Evolutionary conservation across 2,113 vertebrate genomes (phyloP), one percentile per base, ranked within the genome.

Genomic region (Xiphophorus couchianus): DNA sequence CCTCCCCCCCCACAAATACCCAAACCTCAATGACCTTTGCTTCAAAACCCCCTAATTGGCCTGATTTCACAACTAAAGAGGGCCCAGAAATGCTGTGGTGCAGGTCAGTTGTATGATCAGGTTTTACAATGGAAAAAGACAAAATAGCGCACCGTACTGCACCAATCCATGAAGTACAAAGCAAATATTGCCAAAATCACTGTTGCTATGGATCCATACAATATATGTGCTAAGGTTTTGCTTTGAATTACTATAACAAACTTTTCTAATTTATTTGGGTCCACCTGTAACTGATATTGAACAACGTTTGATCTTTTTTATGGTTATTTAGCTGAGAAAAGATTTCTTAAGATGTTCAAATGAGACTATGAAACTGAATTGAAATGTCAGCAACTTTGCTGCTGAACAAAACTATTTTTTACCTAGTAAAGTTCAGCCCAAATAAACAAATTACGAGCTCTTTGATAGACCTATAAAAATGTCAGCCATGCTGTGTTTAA

Each of bases 361-460:
- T 11, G 14, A 64, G 8, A 2, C 35, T 12, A 11, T 37, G 10
- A 37, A 37, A 37, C 35, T 37, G 35, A 37, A 2, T 3, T 37
- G 22, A 19, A 2, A 37, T 14, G 17, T 63, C 29, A 3, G 17
- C 2, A 30, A 22, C 37, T 39, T 11, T 42, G 14, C 2, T 14
- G 22, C 39, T 14, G 8, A 60, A 62, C 5, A 58, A 5, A 22
- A 74, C 37, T 25, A 63, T 33, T 39, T 5, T 33, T 5, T 35
- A 33, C 27, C 29, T 10, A 3, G 30, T 14, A 65, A 61, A 48
- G 60, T 69, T 69, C 48, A 30, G 44, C 44, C 19, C 62, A 81
- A 66, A 85, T 86, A n/a, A 85, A 83, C 65, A 79, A 83, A 84
- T 83, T 33, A 76, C 1, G 17, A 54, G 19, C 77, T 78, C 37